phyloP scores from a whole-genome alignment of 2,797 vertebrate species.

The Hippoglossus hippoglossus region DNA sequence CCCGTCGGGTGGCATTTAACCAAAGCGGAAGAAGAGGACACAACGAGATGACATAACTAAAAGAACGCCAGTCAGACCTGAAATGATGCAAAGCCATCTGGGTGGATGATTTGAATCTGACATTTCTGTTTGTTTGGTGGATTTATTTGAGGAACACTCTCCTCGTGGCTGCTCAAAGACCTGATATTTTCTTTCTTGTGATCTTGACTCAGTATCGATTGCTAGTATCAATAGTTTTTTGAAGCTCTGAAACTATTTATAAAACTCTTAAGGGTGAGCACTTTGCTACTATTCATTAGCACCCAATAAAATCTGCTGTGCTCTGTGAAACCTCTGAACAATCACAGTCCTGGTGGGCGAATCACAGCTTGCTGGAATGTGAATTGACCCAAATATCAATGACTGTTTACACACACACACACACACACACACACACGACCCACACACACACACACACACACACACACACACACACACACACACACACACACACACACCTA shows the following conservation, averaged over 20 bases:
- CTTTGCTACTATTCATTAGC: background rate
- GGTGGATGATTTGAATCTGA: too few species aligned
- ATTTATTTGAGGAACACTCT: too few species aligned
- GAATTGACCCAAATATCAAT: slow-evolving; percentile 44
- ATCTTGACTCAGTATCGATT: too few species aligned
- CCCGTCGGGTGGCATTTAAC: too few species aligned
- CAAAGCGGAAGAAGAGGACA: too few species aligned
- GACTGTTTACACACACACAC: slow-evolving; percentile 19
- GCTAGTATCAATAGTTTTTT: background rate
- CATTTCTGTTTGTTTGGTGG: too few species aligned
- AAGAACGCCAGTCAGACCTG: too few species aligned
- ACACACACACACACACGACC: slow-evolving; percentile 1
- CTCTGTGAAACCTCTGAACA: slow-evolving; percentile 1
- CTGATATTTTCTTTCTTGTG: too few species aligned
- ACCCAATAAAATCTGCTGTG: background rate
- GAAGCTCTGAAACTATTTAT: background rate
- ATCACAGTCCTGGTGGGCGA: background rate
- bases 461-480: slow-evolving; percentile 44
- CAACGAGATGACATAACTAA: too few species aligned
- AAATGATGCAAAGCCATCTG: too few species aligned
- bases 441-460: slow-evolving; percentile 31
- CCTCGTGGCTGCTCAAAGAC: too few species aligned
- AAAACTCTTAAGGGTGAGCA: background rate
- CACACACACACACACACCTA: slow-evolving; percentile 39
- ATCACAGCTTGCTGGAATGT: slow-evolving; percentile 38